Evolutionary conservation across 2,797 vertebrate species (phyloP).

Genomic region (Acanthurus leucopareius): DNA sequence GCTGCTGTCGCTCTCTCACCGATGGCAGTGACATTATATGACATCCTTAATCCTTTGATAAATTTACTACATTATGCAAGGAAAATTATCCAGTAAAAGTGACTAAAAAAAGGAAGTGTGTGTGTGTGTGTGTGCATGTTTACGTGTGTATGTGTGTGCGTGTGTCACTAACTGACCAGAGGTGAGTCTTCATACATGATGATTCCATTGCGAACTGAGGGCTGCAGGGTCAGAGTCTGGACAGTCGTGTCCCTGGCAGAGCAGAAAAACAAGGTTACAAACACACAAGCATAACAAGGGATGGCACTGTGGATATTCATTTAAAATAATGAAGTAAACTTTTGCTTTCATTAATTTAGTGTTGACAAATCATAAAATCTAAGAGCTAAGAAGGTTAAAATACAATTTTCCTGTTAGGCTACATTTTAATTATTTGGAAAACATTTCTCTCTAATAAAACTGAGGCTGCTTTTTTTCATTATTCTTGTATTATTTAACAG

Average conservation of each 20-base stretch:
- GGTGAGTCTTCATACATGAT: slow-evolving; percentile 98
- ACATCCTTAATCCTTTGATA: too few relatives aligned
- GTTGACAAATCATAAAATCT: background rate
- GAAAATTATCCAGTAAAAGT: too few relatives aligned
- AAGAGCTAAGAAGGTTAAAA: background rate
- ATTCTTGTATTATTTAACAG: too few relatives aligned
- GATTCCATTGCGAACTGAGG: slow-evolving; percentile 94
- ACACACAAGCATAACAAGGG: background rate
- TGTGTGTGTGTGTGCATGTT: too few relatives aligned
- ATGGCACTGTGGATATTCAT: background rate
- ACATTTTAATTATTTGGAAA: background rate
- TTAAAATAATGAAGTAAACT: too few relatives aligned
- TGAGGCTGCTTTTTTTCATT: background rate
- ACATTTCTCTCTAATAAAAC: background rate
- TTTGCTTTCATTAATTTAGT: background rate
- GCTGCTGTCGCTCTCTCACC: too few relatives aligned
- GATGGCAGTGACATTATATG: too few relatives aligned
- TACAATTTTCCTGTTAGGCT: background rate
- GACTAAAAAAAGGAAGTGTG: too few relatives aligned
- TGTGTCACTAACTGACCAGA: slow-evolving; percentile 88
- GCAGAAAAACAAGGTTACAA: slow-evolving; percentile 7
- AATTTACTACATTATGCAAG: too few relatives aligned
- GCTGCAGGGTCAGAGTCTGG: slow-evolving; percentile 96
- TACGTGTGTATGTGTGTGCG: too few relatives aligned
- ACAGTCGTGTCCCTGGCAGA: slow-evolving; percentile 94